phyloP scores from a whole-genome alignment of 2,888 invertebrate genomes.

The Scaptomyza reducta region DNA sequence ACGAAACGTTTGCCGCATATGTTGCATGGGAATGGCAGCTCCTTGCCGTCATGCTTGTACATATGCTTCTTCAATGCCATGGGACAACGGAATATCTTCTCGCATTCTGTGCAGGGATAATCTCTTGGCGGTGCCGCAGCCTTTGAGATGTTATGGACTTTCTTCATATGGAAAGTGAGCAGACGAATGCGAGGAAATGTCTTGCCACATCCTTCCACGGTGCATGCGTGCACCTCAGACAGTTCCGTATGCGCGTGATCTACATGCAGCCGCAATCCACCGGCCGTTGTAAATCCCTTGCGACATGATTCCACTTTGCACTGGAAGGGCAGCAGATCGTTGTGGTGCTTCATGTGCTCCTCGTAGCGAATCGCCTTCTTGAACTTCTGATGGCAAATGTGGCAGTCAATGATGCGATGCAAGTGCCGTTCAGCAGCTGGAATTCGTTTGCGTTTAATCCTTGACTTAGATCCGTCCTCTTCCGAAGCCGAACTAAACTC shows the following conservation, averaged over 20 bases:
- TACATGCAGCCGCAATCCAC: constrained; percentile 77
- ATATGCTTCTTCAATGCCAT: constrained; percentile 82
- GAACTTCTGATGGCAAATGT: constrained; percentile 81
- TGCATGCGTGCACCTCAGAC: constrained; percentile 73
- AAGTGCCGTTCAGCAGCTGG: constrained; percentile 71
- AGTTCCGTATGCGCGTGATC: constrained; percentile 81
- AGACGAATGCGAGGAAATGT: constrained; percentile 79
- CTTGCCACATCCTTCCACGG: constrained; percentile 78
- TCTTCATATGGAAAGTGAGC: constrained; percentile 79
- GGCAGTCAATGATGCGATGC: constrained; percentile 78
- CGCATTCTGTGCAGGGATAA: constrained; percentile 81
- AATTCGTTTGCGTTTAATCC: constrained; percentile 61
- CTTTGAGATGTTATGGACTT: constrained; percentile 75
- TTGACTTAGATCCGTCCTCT: constrained; percentile 47
- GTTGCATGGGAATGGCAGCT: constrained; percentile 81
- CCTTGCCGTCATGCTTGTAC: constrained; percentile 82
- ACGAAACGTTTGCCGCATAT: constrained; percentile 82
- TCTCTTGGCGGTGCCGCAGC: constrained; percentile 74
- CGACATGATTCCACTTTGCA: constrained; percentile 78
- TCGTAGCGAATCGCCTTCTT: constrained; percentile 79
- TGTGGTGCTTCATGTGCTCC: constrained; percentile 82
- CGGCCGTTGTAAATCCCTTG: constrained; percentile 81
- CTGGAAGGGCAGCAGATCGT: constrained; percentile 81
- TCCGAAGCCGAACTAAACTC: constrained; percentile 49
- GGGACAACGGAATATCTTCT: constrained; percentile 81